Percentiles rank a stretch among this genome's conserved stretches.
These are phyloP conservation scores for Dipodomys stephensi DNA, from an alignment of 2,113 vertebrate genomes.

Conservation along the genomic window DNA sequence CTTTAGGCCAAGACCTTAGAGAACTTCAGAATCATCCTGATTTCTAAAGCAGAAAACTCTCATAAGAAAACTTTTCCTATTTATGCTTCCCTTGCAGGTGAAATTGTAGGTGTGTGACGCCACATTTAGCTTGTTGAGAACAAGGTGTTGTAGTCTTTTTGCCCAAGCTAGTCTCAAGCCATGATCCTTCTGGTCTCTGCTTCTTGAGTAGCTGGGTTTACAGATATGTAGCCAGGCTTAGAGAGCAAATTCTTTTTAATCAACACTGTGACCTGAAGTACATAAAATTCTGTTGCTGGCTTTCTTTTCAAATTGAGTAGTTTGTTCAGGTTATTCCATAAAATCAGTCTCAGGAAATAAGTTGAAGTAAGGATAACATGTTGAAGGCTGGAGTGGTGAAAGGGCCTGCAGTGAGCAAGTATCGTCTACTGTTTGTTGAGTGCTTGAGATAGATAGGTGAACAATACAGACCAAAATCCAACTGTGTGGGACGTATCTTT, in stretches of 20 bases:
- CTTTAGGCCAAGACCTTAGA: not conserved
- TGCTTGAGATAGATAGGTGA: not conserved
- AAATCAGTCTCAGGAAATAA: not conserved
- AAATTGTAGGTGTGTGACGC: too few species aligned
- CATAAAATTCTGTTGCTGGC: not conserved
- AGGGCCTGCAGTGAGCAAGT: not conserved
- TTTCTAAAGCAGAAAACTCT: constrained; percentile 10
- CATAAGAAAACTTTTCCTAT: too few species aligned
- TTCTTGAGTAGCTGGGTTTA: too few species aligned
- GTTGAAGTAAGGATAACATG: not conserved
- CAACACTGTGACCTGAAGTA: too few species aligned
- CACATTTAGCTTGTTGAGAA: too few species aligned
- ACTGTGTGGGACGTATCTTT: not conserved
- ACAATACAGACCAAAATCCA: not conserved
- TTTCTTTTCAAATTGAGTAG: constrained; percentile 3
- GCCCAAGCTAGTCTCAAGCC: too few species aligned
- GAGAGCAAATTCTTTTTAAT: not conserved
- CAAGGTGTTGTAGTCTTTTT: too few species aligned
- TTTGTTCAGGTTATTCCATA: constrained; percentile 27
- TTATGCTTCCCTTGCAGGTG: too few species aligned
- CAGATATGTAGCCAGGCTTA: too few species aligned
- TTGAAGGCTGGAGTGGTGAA: not conserved
- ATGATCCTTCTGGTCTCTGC: too few species aligned
- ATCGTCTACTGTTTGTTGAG: not conserved
- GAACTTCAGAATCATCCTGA: not conserved